phyloP scores from a whole-genome alignment of 2,797 vertebrate genomes.

The Chaenodraco wilsoni region DNA sequence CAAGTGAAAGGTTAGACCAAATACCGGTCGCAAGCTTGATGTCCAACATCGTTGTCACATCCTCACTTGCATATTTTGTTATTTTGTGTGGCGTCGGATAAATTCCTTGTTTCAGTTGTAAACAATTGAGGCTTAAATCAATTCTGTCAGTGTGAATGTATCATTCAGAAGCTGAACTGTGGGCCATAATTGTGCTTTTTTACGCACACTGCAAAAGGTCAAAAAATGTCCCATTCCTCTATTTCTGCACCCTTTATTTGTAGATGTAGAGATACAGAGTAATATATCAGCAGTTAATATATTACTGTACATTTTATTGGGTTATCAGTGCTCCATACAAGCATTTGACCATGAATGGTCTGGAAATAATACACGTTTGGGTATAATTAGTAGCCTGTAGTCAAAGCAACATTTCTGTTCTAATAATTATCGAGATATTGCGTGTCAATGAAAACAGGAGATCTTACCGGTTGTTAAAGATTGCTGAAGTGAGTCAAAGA shows the following conservation, averaged over 20 bases:
- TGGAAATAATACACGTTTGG: slow-evolving; percentile 49
- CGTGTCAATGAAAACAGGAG: slow-evolving; percentile 62
- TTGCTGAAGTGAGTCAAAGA: slow-evolving; percentile 55
- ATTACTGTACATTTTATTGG: slow-evolving; percentile 46
- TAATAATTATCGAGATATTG: slow-evolving; percentile 53
- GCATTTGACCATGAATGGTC: slow-evolving; percentile 51
- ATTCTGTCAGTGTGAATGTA: slow-evolving; percentile 53
- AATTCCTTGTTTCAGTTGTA: slow-evolving; percentile 51
- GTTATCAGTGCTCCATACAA: slow-evolving; percentile 57
- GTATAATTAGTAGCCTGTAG: slow-evolving; percentile 60
- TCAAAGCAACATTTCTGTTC: slow-evolving; percentile 66
- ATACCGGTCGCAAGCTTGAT: slow-evolving; percentile 45
- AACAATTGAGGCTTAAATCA: slow-evolving; percentile 58
- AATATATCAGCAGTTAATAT: slow-evolving; percentile 56
- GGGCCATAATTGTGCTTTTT: slow-evolving; percentile 45
- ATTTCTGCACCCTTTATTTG: slow-evolving; percentile 38
- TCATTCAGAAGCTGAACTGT: slow-evolving; percentile 51
- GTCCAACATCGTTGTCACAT: slow-evolving; percentile 45
- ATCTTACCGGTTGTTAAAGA: slow-evolving; percentile 56
- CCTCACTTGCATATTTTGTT: slow-evolving; percentile 45
- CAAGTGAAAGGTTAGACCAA: slow-evolving; percentile 46
- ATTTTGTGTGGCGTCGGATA: slow-evolving; percentile 46
- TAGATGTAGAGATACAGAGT: slow-evolving; percentile 41
- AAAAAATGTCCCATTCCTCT: slow-evolving; percentile 42
- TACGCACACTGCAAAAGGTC: slow-evolving; percentile 43